These are phyloP conservation scores for Staurois parvus DNA, from an alignment of 2,797 vertebrate species.

Conservation along the genomic window DNA sequence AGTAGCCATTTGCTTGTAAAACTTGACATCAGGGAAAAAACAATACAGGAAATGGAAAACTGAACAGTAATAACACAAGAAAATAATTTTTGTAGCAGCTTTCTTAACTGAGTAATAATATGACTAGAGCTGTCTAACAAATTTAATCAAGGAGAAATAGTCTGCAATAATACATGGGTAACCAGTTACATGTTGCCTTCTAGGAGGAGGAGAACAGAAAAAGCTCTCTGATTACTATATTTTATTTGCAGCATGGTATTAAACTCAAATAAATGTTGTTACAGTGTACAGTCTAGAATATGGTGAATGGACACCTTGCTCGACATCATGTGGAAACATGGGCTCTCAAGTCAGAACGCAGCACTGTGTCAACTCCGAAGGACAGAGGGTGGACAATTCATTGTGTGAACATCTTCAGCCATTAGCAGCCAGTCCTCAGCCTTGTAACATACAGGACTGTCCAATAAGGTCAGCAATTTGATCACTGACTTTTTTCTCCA, in stretches of 20 bases:
- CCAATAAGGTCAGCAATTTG: slow-evolving; percentile 79
- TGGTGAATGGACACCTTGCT: slow-evolving; percentile 83
- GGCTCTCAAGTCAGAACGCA: slow-evolving; percentile 76
- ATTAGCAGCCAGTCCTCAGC: slow-evolving; percentile 70
- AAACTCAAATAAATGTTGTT: slow-evolving; percentile 5
- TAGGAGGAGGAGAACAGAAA: no score
- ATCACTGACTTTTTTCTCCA: background rate
- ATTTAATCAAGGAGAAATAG: no score
- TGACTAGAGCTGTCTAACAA: no score
- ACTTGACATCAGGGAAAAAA: no score
- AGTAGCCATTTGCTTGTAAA: no score
- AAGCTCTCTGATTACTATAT: no score
- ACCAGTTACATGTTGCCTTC: no score
- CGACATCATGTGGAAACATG: slow-evolving; percentile 82
- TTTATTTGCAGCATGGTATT: background rate
- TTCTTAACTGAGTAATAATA: no score
- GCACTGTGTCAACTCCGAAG: slow-evolving; percentile 72
- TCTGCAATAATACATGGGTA: no score
- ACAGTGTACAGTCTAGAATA: slow-evolving; percentile 82
- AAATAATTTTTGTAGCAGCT: no score
- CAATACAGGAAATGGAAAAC: no score
- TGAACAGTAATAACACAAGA: no score
- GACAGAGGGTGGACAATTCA: slow-evolving; percentile 71
- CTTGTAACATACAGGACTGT: slow-evolving; percentile 83
- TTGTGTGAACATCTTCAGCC: slow-evolving; percentile 78